Evolutionary conservation across 2,113 vertebrate genomes (phyloP).

Genomic region (Regulus satrapa): DNA sequence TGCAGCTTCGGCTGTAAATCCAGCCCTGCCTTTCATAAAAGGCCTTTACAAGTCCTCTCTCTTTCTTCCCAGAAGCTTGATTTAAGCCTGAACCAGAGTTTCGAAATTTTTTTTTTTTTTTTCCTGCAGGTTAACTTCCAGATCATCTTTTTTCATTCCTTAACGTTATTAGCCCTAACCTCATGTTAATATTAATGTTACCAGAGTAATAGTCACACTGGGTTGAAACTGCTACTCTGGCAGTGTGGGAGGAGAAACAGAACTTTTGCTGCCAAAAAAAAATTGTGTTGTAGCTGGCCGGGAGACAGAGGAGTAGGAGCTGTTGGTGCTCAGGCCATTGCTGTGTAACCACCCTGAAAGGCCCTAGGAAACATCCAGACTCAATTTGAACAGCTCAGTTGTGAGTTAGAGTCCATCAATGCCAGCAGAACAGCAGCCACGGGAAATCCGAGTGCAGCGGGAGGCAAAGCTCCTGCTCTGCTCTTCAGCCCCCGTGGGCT

Average conservation of each 20-base stretch:
- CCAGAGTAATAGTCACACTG: background rate
- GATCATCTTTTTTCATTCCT: background rate
- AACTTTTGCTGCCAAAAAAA: background rate
- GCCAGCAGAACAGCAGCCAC: constrained; percentile 23
- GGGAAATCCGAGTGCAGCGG: constrained; percentile 53
- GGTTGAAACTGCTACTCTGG: background rate
- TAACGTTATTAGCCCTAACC: background rate
- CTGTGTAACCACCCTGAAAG: background rate
- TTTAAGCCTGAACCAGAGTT: background rate
- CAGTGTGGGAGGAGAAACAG: background rate
- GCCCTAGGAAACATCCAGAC: background rate
- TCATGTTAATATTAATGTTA: background rate
- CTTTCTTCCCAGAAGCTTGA: background rate
- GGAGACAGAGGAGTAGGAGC: background rate
- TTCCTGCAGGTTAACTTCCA: background rate
- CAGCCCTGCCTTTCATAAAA: background rate
- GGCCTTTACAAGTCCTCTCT: background rate
- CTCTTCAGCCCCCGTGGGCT: constrained; percentile 33
- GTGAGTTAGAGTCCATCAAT: constrained; percentile 17
- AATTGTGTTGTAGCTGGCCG: background rate
- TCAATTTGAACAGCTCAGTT: background rate
- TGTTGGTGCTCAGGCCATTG: background rate
- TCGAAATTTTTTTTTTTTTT: too few relatives aligned
- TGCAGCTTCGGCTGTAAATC: background rate
- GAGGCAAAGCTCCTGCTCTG: constrained; percentile 44